Evolutionary conservation across 92 coral and sea anemone genomes (phyloP).

Genomic region (Siderastrea siderea): DNA sequence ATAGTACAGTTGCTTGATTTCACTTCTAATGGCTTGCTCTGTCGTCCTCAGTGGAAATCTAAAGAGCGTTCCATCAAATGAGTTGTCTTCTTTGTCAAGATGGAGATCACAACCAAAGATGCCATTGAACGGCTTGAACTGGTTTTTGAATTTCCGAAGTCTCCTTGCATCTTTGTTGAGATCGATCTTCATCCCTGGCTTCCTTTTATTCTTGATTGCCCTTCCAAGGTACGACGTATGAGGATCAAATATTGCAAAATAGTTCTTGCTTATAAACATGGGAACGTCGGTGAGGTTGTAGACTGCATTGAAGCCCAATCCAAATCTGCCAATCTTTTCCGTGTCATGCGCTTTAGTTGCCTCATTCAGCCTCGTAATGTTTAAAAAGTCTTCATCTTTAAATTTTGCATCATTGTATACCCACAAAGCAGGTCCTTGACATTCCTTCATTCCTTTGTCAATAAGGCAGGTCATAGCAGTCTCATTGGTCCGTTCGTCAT

Average conservation of each 20-base stretch:
- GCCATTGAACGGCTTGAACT: constrained; percentile 83
- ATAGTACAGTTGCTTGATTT: constrained; percentile 77
- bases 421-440: constrained; percentile 98
- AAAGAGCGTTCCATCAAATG: constrained; percentile 81
- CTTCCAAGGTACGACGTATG: constrained; percentile 85
- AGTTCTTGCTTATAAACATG: constrained; percentile 81
- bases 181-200: constrained; percentile 86
- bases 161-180: constrained; percentile 43
- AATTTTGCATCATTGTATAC: constrained; percentile 89
- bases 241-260: constrained; percentile 83
- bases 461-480: constrained; percentile 75
- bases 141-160: constrained; percentile 68
- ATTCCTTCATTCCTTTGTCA: constrained; percentile 82
- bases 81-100: constrained; percentile 28
- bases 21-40: constrained; percentile 75
- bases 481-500: constrained; percentile 83
- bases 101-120: constrained; percentile 77
- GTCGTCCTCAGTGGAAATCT: constrained; percentile 80
- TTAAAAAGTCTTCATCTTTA: constrained; percentile 88
- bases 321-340: constrained; percentile 92
- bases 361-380: constrained; percentile 89
- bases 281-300: constrained; percentile 95
- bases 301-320: constrained; percentile 94
- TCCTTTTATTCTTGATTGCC: constrained; percentile 69
- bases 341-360: constrained; percentile 89